Base-by-base conservation (phyloP, 1,140 invertebrate species). In the Drosophila tani region DNA sequence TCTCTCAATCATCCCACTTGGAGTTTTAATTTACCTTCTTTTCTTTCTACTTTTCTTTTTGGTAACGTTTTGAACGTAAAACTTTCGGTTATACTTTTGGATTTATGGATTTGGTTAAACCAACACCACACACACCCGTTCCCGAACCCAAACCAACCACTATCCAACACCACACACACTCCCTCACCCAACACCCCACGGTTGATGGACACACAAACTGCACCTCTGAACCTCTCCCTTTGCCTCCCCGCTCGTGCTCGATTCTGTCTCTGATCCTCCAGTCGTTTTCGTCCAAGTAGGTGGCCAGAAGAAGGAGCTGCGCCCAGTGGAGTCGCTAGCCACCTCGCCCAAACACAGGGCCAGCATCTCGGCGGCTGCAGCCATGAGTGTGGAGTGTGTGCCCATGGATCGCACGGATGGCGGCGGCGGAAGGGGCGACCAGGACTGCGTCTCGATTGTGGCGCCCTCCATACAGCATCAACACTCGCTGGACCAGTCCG, bases 211-310 rank as follows among this genome's bases (percentile, higher is more conserved):
- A 85, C 86, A 79, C 63, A 68, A 71, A 65, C 68, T 67, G 59
- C 74, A 84, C 55, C 35, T 55, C 38, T 15, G 40, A 38, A 49
- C 46, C 43, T 21, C 17, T 53, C 41, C 29, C 53, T 27, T 40
- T 21, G n/a, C 24, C n/a, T n/a, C 56, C 75, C 9, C n/a, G n/a
- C 35, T 53, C 51, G 59, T 85, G 68, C 76, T 80, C 70, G 83
- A 76, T 65, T 70, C 65, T 86, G 55, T 75, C 85, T 90, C 84
- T 88, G 81, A 90, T 85, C 74, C 85, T 84, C 46, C 76, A 93
- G 92, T 93, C 87, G 92, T 93, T 91, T 92, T 93, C 81, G 92
- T 93, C 64, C 91, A 93, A 92, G 79, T 93, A 93, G 92, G 92
- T 92, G 91, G 91, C 79, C 86, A 92, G 46, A 93, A 92, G 65